Base-by-base conservation (phyloP, 2,113 vertebrate species). In the Gnathonemus longibarbis region DNA sequence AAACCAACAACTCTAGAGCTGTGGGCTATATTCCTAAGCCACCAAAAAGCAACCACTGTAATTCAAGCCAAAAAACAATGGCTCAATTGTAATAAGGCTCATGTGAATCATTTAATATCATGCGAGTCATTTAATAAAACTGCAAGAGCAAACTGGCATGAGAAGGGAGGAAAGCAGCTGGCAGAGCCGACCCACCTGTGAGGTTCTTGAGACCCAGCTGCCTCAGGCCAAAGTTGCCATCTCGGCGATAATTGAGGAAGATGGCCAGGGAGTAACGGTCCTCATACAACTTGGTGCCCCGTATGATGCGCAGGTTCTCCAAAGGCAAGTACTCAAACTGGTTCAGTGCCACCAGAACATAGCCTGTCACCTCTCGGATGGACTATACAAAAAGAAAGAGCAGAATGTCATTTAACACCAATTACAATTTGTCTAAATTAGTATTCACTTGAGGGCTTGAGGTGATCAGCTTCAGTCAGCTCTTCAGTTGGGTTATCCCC, bases 201-300 rank as follows among this genome's bases (percentile, higher is more conserved):
- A 99, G 95, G 90, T 99, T 99, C 91, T 96, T 98, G 91, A 99
- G 90, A 84, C 98, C 98, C 66, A 99, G 95, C 91, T 98, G 97
- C 53, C 98, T 97, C 89, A 99, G 96, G 17, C 98, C 98, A 5
- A 97, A 98, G 94, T 97, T 98, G 0, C 98, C 98, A 89, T 99
- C 98, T 84, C 97, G 97, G 89, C 97, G 97, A 95, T 99, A 99
- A 96, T 99, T 99, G 2, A 99, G 97, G 93, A 99, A 99, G 91
- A 99, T 96, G 0, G 98, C 97, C 89, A 99, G 93, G 0, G 98
- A 97, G 15, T 99, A 99, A 6, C 97, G 96, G 90, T 99, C 98
- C 89, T 99, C 98, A 0, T 99, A 99, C 50, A 99, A 96, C 91
- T 98, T 99, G 84, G 97, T 99, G 8, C 98, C 98, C 15, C 98